Base-by-base conservation (phyloP, 1,140 invertebrate genomes). In the Mercenaria mercenaria region DNA sequence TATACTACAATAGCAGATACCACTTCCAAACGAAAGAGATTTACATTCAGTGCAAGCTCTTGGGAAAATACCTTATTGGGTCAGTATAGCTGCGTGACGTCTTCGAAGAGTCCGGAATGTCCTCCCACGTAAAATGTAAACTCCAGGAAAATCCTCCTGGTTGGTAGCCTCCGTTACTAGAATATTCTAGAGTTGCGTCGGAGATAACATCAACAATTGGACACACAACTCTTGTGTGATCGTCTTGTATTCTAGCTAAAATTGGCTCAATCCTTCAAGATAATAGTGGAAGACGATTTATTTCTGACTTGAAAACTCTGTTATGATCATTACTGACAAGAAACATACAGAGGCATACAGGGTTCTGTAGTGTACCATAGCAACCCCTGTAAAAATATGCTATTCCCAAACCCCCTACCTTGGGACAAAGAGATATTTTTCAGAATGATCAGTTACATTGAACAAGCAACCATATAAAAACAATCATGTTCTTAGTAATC, bases 181-280 rank as follows among this genome's bases (percentile, higher is more conserved):
- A 97, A 95, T 98, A 99, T 92, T 97, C 97, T 93, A 99, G 97
- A 41, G 97, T 98, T 93, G 97, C 97, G 92, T 98, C 98, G 95
- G 98, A 97, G 91, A 99, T 98, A 15, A 98, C 98, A 96, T 99
- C 99, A 91, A 99, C 99, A 77, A 99, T 98, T 2, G 99, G 99
- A 92, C 98, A 98, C 50, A 99, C 95, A 20, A 99, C 98, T 20
- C 97, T 97, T 26, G 97, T 97, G 1, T 97, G 96, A 59, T 98
- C 98, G 91, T 98, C 97, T 94, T 97, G 97, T 89, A 99, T 98
- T 88, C 98, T 96, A 90, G 97, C 97, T 64, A 99, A 96, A 67
- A 99, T 95, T 3, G 99, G 99, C 95, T 99, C 97, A 83, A 99
- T 96, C 97, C 97, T 97, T 91, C 56, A 93, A 64, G 50, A 37